A percentile compares a stretch with the other conserved stretches of the same genome.
Conservation (phyloP, 2,888 invertebrate genomes). For the Tetranychus piercei region DNA sequence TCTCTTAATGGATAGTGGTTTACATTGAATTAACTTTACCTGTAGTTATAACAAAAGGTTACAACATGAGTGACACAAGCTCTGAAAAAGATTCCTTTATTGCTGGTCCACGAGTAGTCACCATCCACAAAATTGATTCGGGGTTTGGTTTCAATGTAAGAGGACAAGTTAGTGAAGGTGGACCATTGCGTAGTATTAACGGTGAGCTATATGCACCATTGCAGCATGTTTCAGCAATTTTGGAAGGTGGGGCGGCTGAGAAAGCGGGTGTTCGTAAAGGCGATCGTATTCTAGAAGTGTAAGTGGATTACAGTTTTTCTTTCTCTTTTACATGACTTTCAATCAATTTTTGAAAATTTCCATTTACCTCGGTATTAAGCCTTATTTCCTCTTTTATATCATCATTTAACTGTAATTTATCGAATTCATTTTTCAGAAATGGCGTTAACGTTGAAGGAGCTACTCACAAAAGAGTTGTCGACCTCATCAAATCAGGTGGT, state of each 20-base stretch:
- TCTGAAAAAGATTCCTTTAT: background rate
- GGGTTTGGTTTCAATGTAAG: slow-evolving; percentile 99
- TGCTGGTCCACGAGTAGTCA: slow-evolving; percentile 57
- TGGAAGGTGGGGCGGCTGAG: slow-evolving; percentile 92
- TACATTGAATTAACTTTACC: background rate
- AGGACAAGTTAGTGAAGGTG: slow-evolving; percentile 98
- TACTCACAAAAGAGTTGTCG: slow-evolving; percentile 98
- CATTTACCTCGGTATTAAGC: background rate
- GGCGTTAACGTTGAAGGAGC: slow-evolving; percentile 94
- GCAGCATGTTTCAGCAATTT: slow-evolving; percentile 96
- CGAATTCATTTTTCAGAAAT: slow-evolving; percentile 51
- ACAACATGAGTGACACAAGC: background rate
- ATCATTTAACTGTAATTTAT: background rate
- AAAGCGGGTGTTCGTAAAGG: slow-evolving; percentile 92
- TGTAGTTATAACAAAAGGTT: background rate
- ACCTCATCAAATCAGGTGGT: slow-evolving; percentile 94
- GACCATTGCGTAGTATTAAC: slow-evolving; percentile 90
- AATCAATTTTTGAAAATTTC: background rate
- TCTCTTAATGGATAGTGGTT: no score
- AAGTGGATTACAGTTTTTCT: slow-evolving; percentile 39
- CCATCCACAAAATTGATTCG: slow-evolving; percentile 82
- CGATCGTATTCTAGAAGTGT: slow-evolving; percentile 97
- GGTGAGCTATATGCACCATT: slow-evolving; percentile 96
- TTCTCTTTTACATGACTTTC: background rate
- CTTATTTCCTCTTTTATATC: background rate